phyloP scores from a whole-genome alignment of 1,140 invertebrate genomes.

The Dendrolimus kikuchii region DNA sequence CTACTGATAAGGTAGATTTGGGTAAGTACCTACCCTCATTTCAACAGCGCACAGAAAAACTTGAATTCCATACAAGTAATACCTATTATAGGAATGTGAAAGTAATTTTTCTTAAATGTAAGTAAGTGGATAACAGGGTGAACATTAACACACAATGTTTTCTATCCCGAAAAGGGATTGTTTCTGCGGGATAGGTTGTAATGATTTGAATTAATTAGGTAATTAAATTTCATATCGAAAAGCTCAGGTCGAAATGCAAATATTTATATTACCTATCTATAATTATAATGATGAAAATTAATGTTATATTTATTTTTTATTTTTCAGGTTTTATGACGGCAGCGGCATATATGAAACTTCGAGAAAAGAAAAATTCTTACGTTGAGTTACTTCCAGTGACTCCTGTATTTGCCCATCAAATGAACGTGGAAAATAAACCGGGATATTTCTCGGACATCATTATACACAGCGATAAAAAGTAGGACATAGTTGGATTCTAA shows the following conservation, averaged over 20 bases:
- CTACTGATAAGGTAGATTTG: slow-evolving; percentile 70
- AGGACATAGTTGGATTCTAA: slow-evolving; percentile 21
- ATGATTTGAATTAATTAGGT: too few relatives aligned
- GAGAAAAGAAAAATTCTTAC: slow-evolving; percentile 47
- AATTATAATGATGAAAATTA: not conserved
- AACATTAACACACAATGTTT: too few relatives aligned
- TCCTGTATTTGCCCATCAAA: slow-evolving; percentile 73
- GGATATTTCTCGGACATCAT: slow-evolving; percentile 77
- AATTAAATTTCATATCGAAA: too few relatives aligned
- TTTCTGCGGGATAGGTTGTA: too few relatives aligned
- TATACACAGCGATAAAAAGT: slow-evolving; percentile 74
- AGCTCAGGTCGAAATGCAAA: too few relatives aligned
- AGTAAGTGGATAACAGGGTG: too few relatives aligned
- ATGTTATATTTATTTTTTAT: slow-evolving; percentile 7
- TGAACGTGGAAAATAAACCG: slow-evolving; percentile 66
- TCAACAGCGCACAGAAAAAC: not conserved
- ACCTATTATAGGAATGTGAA: too few relatives aligned
- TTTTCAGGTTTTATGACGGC: slow-evolving; percentile 74
- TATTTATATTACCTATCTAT: not conserved
- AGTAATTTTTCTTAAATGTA: too few relatives aligned
- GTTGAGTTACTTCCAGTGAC: slow-evolving; percentile 73
- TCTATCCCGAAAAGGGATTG: too few relatives aligned
- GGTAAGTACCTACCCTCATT: slow-evolving; percentile 46
- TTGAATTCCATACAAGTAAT: too few relatives aligned
- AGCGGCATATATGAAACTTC: slow-evolving; percentile 70